Evolutionary conservation across 2,888 invertebrate genomes (phyloP).

Genomic region (Tipula helvola): DNA sequence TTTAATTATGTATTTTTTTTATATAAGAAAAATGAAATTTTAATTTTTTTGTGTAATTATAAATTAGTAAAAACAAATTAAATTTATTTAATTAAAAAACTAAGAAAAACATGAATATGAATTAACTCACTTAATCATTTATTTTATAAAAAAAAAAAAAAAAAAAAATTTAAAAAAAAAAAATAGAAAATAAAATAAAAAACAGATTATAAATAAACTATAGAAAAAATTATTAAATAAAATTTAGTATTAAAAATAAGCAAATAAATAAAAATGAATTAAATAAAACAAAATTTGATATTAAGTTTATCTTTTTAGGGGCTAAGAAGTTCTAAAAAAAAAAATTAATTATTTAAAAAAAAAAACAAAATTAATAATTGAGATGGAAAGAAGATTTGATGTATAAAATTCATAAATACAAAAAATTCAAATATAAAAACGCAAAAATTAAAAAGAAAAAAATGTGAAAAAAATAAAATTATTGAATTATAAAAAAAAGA

Average conservation of each 20-base stretch:
- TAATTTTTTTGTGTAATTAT: constrained; percentile 7
- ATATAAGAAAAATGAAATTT: constrained; percentile 19
- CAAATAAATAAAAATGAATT: constrained; percentile 7
- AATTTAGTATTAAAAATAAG: background rate
- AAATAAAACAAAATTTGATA: background rate
- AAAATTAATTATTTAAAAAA: background rate
- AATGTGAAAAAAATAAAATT: constrained; percentile 5
- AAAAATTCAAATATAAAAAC: background rate
- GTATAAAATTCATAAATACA: background rate
- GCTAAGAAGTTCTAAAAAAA: constrained; percentile 5
- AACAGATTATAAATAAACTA: background rate
- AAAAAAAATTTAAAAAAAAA: background rate
- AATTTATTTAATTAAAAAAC: background rate
- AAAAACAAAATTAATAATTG: background rate
- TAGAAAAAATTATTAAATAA: background rate
- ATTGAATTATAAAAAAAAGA: constrained; percentile 5
- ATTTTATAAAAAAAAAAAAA: constrained; percentile 1
- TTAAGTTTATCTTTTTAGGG: constrained; percentile 7
- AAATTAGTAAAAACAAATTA: constrained; percentile 5
- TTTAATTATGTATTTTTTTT: constrained; percentile 4
- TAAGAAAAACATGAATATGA: background rate
- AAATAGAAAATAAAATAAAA: background rate
- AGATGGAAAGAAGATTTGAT: background rate
- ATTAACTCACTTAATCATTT: background rate
- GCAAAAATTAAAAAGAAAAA: background rate